phyloP scores from a whole-genome alignment of 2,113 vertebrate genomes.

The Macquaria australasica region DNA sequence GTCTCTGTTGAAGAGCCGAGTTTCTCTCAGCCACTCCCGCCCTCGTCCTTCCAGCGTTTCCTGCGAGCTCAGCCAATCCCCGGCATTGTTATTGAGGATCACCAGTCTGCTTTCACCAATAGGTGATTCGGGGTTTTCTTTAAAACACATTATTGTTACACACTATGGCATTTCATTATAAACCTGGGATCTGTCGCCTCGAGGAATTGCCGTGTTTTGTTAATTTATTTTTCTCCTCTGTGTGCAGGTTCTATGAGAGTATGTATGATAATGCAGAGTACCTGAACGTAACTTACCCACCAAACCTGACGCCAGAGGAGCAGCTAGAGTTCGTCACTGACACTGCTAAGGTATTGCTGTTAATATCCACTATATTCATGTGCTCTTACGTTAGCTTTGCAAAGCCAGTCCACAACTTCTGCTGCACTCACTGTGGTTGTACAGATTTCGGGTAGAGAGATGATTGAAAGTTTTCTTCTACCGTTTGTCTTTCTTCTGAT shows the following conservation, averaged over 20 bases:
- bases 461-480: neutral
- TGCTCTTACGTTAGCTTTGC: neutral
- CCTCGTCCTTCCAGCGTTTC: conserved; percentile 95
- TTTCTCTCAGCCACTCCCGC: conserved; percentile 89
- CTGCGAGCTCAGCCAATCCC: conserved; percentile 87
- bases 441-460: neutral
- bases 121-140: conserved; percentile 72
- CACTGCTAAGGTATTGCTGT: conserved; percentile 85
- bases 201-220: neutral
- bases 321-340: conserved; percentile 87
- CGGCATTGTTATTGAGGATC: conserved; percentile 90
- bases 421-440: neutral
- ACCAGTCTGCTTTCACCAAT: conserved; percentile 85
- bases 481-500: neutral
- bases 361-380: neutral
- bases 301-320: conserved; percentile 87
- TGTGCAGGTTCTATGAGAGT: conserved; percentile 92
- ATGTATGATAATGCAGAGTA: conserved; percentile 89
- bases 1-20: conserved; percentile 72
- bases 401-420: neutral
- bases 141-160: neutral
- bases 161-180: rapidly evolving
- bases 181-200: neutral
- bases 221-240: neutral
- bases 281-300: conserved; percentile 87